These are phyloP conservation scores for Cephalotes varians DNA, from an alignment of 2,888 invertebrate genomes.

Conservation along the genomic window DNA sequence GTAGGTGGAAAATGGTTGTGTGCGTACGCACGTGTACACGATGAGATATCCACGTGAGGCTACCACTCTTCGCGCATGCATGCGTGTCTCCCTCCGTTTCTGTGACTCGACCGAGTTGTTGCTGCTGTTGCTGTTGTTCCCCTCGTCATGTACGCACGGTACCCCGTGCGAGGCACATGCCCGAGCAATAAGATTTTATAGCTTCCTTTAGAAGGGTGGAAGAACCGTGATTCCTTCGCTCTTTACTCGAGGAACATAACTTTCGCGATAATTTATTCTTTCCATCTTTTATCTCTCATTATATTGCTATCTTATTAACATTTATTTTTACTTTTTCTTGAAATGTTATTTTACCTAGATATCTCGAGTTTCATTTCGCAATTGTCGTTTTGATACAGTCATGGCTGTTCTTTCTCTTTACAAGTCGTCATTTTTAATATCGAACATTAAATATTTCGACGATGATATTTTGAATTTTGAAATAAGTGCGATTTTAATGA, in stretches of 20 bases:
- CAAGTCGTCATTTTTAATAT: not conserved
- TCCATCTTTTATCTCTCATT: constrained; percentile 37
- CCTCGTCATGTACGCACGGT: constrained; percentile 33
- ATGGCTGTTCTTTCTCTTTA: too few species aligned
- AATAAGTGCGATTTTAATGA: not conserved
- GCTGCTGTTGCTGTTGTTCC: constrained; percentile 32
- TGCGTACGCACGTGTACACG: constrained; percentile 46
- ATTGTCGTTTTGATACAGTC: not conserved
- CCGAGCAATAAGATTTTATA: constrained; percentile 42
- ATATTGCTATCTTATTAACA: constrained; percentile 28
- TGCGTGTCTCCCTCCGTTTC: constrained; percentile 70
- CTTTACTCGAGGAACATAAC: constrained; percentile 22
- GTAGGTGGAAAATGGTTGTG: constrained; percentile 58
- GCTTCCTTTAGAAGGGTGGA: constrained; percentile 14
- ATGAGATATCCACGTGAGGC: constrained; percentile 48
- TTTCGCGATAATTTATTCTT: not conserved
- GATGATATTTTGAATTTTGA: not conserved
- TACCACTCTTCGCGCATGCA: constrained; percentile 68
- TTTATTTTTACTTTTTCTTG: not conserved
- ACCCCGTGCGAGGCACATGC: constrained; percentile 52
- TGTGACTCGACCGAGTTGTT: constrained; percentile 34
- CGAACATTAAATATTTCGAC: not conserved
- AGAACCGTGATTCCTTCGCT: constrained; percentile 34
- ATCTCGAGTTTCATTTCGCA: not conserved
- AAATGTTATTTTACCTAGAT: not conserved